A percentile compares a stretch with the other conserved stretches of the same genome.
phyloP scores from a whole-genome alignment of 2,797 vertebrate genomes.

The Sebastes nivosus region DNA sequence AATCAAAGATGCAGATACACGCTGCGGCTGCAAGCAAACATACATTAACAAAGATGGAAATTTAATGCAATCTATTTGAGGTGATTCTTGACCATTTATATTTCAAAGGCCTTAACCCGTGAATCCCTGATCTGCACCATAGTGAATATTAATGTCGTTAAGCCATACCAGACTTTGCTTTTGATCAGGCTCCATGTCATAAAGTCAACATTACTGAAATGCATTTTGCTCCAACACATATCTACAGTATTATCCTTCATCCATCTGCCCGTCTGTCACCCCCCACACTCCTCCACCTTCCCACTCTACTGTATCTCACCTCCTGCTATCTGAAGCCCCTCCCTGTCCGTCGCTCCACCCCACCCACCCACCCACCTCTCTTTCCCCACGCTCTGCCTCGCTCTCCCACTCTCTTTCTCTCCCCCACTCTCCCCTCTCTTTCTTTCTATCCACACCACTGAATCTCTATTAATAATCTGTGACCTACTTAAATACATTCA shows the following conservation, averaged over 20 bases:
- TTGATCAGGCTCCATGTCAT: slow-evolving; percentile 54
- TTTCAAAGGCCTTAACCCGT: slow-evolving; percentile 27
- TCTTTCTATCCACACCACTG: slow-evolving; percentile 84
- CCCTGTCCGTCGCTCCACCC: slow-evolving; percentile 23
- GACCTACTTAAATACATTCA: slow-evolving; percentile 88
- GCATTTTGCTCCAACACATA: slow-evolving; percentile 53
- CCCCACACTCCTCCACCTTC: slow-evolving; percentile 64
- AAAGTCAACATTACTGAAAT: slow-evolving; percentile 69
- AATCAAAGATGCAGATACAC: neutral
- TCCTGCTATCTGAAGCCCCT: slow-evolving; percentile 54
- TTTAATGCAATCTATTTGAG: neutral
- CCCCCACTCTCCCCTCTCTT: slow-evolving; percentile 61
- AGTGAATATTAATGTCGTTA: slow-evolving; percentile 46
- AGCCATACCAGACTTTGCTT: slow-evolving; percentile 52
- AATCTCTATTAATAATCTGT: slow-evolving; percentile 90
- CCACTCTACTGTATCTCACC: slow-evolving; percentile 55
- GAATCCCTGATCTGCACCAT: slow-evolving; percentile 13
- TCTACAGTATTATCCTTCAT: slow-evolving; percentile 68
- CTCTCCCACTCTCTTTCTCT: slow-evolving; percentile 49
- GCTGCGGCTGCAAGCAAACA: neutral
- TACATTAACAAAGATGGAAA: neutral
- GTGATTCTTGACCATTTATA: neutral
- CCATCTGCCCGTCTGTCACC: slow-evolving; percentile 74
- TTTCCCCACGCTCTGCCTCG: slow-evolving; percentile 52
- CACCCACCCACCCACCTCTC: slow-evolving; percentile 35